A percentile compares a stretch with the other conserved stretches of the same genome.
These are phyloP conservation scores for Coregonus ussuriensis DNA, from an alignment of 2,797 vertebrate species.

Conservation along the genomic window DNA sequence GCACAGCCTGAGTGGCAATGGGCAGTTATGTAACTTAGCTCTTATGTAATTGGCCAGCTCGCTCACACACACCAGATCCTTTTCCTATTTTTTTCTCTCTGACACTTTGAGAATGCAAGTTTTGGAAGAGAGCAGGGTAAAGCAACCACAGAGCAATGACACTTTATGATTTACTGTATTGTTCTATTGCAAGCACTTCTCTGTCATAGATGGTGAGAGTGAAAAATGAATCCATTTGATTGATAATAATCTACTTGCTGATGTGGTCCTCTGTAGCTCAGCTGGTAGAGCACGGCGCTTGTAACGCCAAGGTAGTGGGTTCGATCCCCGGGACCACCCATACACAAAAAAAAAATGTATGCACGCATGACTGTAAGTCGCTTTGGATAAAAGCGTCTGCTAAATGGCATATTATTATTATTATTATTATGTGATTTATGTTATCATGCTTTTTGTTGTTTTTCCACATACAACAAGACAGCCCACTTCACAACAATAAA, in stretches of 20 bases:
- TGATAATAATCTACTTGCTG: not conserved
- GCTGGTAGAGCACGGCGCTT: too few species aligned
- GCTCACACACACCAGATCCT: slow-evolving; percentile 17
- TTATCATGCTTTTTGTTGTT: too few species aligned
- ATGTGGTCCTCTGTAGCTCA: too few species aligned
- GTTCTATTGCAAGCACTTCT: not conserved
- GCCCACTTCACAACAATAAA: too few species aligned
- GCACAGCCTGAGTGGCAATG: slow-evolving; percentile 28
- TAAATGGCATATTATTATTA: too few species aligned
- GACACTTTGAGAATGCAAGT: not conserved
- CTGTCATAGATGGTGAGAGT: not conserved
- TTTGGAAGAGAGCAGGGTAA: not conserved
- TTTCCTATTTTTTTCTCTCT: slow-evolving; percentile 19
- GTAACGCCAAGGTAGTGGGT: too few species aligned
- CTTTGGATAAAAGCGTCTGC: too few species aligned
- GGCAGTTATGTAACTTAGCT: slow-evolving; percentile 19
- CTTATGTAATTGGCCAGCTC: slow-evolving; percentile 9
- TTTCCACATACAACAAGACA: too few species aligned
- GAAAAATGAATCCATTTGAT: not conserved
- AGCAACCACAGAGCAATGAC: not conserved
- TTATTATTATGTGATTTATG: not conserved
- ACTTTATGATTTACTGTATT: not conserved
- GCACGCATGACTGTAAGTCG: too few species aligned
- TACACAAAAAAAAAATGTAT: too few species aligned
- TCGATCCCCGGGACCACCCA: too few species aligned